Conservation (phyloP, 2,888 invertebrate genomes). For the Andricus quercusramuli region DNA sequence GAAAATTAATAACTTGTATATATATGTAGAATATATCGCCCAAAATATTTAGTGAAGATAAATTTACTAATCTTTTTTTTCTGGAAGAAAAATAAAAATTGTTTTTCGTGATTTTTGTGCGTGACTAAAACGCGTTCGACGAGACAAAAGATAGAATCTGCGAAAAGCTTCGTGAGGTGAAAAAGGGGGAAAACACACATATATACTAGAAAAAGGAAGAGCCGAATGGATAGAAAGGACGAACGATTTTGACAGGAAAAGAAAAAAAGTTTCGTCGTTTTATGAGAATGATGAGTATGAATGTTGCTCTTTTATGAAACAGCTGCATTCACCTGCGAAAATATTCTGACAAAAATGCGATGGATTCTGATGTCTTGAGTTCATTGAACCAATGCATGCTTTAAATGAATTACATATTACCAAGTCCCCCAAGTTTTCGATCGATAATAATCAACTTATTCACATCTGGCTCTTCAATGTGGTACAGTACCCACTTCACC, state of each 20-base stretch:
- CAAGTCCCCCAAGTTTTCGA: conserved; percentile 3
- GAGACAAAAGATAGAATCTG: conserved; percentile 20
- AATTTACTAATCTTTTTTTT: background rate
- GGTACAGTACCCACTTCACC: background rate
- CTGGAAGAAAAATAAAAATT: conserved; percentile 45
- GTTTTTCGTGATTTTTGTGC: conserved; percentile 55
- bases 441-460: conserved; percentile 2
- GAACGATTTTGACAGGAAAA: conserved; percentile 36
- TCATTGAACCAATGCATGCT: background rate
- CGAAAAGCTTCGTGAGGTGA: conserved; percentile 45
- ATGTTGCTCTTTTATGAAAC: conserved; percentile 5
- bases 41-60: too few relatives aligned
- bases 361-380: background rate
- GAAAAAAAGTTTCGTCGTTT: conserved; percentile 42
- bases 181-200: conserved; percentile 49
- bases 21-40: too few relatives aligned
- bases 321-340: conserved; percentile 21
- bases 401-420: conserved; percentile 1
- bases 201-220: background rate
- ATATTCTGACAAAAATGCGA: background rate
- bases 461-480: background rate
- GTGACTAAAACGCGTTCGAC: conserved; percentile 50
- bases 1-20: too few relatives aligned
- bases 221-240: conserved; percentile 26
- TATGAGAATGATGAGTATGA: conserved; percentile 52